phyloP scores from a whole-genome alignment of 2,797 vertebrate genomes.

The Salarias fasciatus region DNA sequence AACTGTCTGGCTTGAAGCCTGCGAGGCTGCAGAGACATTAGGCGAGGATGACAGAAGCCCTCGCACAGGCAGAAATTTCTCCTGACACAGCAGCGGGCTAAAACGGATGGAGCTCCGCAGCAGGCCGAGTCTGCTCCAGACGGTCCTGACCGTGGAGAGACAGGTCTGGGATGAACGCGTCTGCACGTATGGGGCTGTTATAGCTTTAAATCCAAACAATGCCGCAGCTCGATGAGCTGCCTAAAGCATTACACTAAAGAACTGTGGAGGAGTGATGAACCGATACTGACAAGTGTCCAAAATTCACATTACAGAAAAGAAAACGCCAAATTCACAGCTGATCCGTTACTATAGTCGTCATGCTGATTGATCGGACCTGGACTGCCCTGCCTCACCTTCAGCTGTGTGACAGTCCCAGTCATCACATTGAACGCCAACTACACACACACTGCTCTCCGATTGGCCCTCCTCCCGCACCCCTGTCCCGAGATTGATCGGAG shows the following conservation, averaged over 20 bases:
- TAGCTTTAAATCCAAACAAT: too few relatives aligned
- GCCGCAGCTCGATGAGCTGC: too few relatives aligned
- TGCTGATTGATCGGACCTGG: slow-evolving; percentile 60
- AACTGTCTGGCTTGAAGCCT: slow-evolving; percentile 44
- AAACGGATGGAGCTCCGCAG: slow-evolving; percentile 57
- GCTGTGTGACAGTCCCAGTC: slow-evolving; percentile 44
- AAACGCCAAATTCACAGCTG: slow-evolving; percentile 19
- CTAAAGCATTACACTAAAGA: too few relatives aligned
- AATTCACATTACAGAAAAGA: neutral
- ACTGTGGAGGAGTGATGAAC: too few relatives aligned
- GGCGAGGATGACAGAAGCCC: slow-evolving; percentile 67
- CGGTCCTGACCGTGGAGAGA: slow-evolving; percentile 20
- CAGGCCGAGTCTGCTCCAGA: slow-evolving; percentile 43
- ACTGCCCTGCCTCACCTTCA: slow-evolving; percentile 63
- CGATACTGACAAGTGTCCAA: neutral
- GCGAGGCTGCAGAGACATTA: slow-evolving; percentile 63
- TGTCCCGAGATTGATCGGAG: slow-evolving; percentile 45
- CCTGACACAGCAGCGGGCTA: slow-evolving; percentile 66
- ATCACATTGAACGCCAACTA: too few relatives aligned
- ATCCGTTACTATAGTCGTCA: slow-evolving; percentile 33
- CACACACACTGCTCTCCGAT: too few relatives aligned
- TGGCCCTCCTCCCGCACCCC: too few relatives aligned
- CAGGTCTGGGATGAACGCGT: slow-evolving; percentile 23
- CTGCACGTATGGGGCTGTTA: neutral
- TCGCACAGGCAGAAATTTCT: slow-evolving; percentile 67